Evolutionary conservation across 2,888 invertebrate genomes (phyloP).

Genomic region (Halictus ligatus): DNA sequence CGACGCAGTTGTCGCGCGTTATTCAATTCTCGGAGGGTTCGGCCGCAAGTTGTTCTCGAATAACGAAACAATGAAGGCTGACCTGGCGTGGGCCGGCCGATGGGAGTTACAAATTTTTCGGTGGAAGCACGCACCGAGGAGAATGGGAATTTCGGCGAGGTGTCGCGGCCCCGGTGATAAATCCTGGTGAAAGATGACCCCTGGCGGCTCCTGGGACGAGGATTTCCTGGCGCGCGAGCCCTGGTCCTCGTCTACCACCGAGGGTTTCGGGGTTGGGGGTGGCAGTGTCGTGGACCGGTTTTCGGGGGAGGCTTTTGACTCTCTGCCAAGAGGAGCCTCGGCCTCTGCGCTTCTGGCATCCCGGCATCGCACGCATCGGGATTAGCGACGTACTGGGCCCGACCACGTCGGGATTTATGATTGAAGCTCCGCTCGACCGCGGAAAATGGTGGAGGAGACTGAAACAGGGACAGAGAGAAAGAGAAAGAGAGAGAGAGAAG

Average conservation of each 20-base stretch:
- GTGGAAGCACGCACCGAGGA: conserved; percentile 15
- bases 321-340: conserved; percentile 72
- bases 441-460: conserved; percentile 63
- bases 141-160: conserved; percentile 54
- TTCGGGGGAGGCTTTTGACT: conserved; percentile 69
- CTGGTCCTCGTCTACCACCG: conserved; percentile 37
- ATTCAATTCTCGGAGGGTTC: conserved; percentile 26
- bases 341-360: conserved; percentile 60
- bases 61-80: conserved; percentile 7
- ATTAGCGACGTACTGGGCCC: conserved; percentile 71
- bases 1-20: background rate
- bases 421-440: conserved; percentile 75
- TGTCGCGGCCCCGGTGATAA: conserved; percentile 57
- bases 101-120: conserved; percentile 49
- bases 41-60: conserved; percentile 2
- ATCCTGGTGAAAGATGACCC: conserved; percentile 62
- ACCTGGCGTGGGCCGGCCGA: background rate
- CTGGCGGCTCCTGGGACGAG: conserved; percentile 52
- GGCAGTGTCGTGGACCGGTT: conserved; percentile 33
- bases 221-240: conserved; percentile 57
- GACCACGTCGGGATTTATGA: conserved; percentile 78
- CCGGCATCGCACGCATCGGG: conserved; percentile 71
- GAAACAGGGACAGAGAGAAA: background rate
- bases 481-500: background rate
- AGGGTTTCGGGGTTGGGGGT: conserved; percentile 3